Percentiles rank a stretch among this genome's conserved stretches.
These are phyloP conservation scores for Probaryconus sp. DNA, from an alignment of 1,140 invertebrate species.

Conservation along the genomic window DNA sequence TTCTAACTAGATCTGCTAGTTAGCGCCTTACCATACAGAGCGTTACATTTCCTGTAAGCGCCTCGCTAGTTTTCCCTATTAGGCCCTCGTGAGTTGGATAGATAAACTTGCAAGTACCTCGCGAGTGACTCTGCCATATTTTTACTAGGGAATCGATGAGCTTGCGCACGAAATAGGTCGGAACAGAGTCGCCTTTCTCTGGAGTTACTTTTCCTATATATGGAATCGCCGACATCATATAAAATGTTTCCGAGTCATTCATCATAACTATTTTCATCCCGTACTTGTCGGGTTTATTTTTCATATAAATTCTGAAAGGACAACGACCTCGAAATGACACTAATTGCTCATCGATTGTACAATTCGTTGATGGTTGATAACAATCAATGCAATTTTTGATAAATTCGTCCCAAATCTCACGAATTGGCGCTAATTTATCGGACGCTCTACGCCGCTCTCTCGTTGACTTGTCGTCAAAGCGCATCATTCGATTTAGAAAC, in stretches of 20 bases:
- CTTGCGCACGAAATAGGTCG: slow-evolving; percentile 39
- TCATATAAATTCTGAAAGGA: slow-evolving; percentile 74
- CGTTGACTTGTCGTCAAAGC: slow-evolving; percentile 61
- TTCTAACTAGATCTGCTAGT: too few relatives aligned
- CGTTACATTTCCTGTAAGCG: too few relatives aligned
- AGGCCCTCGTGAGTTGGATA: too few relatives aligned
- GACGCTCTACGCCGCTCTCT: slow-evolving; percentile 5
- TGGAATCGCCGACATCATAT: slow-evolving; percentile 59
- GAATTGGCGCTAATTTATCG: slow-evolving; percentile 56
- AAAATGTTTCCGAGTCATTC: slow-evolving; percentile 56
- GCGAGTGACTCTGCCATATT: too few relatives aligned
- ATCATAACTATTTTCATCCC: slow-evolving; percentile 65
- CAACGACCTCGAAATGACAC: slow-evolving; percentile 70
- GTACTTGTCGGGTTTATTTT: slow-evolving; percentile 74
- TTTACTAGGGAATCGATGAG: slow-evolving; percentile 22
- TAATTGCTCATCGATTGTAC: slow-evolving; percentile 74
- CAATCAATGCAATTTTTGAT: slow-evolving; percentile 67
- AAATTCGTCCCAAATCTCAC: slow-evolving; percentile 67
- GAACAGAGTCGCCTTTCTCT: slow-evolving; percentile 17
- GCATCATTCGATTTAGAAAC: slow-evolving; percentile 14
- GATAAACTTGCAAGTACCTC: too few relatives aligned
- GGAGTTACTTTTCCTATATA: slow-evolving; percentile 55
- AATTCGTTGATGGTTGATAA: slow-evolving; percentile 59
- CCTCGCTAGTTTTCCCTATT: too few relatives aligned
- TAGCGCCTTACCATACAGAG: too few relatives aligned